Base-by-base conservation (phyloP, 2,888 invertebrate genomes). In the Tetrapedia diversipes region DNA sequence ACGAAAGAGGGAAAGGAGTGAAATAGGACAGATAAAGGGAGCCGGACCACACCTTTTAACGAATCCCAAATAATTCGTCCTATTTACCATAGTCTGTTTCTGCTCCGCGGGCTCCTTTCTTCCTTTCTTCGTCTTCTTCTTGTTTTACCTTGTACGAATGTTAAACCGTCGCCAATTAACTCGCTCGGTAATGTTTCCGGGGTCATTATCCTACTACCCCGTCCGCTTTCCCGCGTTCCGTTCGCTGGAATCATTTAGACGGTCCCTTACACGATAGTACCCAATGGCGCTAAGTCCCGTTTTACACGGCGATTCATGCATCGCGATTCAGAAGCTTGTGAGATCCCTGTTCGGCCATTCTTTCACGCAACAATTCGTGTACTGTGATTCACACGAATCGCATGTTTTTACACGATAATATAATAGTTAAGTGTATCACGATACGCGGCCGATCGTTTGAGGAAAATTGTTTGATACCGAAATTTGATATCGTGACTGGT, bases 101-200 rank as follows among this genome's bases (percentile, higher is more conserved):
- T 19, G 32, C 27, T 43, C 45, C 8, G 24, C 4, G 4, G 10
- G 10, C 8, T 19, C 29, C 3, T 4, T 10, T 8, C 0, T 16
- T 32, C 0, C 11, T 16, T n/a, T 41, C n/a, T 29, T 16, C 43
- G 4, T 47, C 39, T 11, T 41, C 4, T 2, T 27, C 14, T 19
- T 0, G 8, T 27, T n/a, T 41, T 24, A n/a, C 29, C 29, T 19
- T 19, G 49, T 22, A 19, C 59, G 65, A 65, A 73, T 79, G 39
- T 80, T 74, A 75, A 80, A 69, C 66, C 68, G 41, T 78, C 57
- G 67, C 77, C 66, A 78, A 81, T 81, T 81, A 81, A 77, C 74
- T 80, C 71, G 39, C 45, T 51, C 68, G 47, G 54, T 63, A 80
- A 79, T 57, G 79, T 57, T 65, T 45, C 59, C 56, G 32, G 49